Base-by-base conservation (phyloP, 2,888 invertebrate genomes). In the Oligia strigilis region DNA sequence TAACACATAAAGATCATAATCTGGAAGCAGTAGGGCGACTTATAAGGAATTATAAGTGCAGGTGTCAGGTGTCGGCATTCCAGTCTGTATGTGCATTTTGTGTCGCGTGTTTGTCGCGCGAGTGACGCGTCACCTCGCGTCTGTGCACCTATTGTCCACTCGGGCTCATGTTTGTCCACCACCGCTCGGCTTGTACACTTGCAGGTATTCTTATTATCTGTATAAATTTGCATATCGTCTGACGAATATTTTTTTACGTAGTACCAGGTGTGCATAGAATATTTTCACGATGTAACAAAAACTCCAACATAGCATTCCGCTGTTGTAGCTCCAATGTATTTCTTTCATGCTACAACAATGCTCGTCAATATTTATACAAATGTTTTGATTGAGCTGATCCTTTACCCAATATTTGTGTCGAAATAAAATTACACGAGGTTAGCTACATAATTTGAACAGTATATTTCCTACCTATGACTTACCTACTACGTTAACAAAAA, bases 51-150 rank as follows among this genome's bases (percentile, higher is more conserved):
- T 87, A 81, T 83, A 90, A 86, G 90, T 88, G 84, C 92, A 91
- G 90, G 91, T 92, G 91, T 92, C 90, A 89, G 92, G 87, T 91
- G 88, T 76, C 88, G 88, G 83, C 89, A 91, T 91, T 90, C 89
- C 81, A 87, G 76, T 72, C 82, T 80, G 86, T 88, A 77, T 73
- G 82, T 84, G 77, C 64, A 82, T 83, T 83, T 82, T 79, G 72
- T 85, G 75, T 76, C 62, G 69, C 64, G 55, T 49, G 71, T 74
- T 46, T 40, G 49, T 71, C 52, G 72, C 69, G 67, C 66, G 36
- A 11, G 58, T 58, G 4, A n/a, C 66, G 66, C 58, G 19, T 60
- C 55, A 49, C 29, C 49, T n/a, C 49, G 49, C 60, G 52, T 52
- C 46, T 46, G 62, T 29, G 40, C 55, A 40, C 58, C 69, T 74